These are phyloP conservation scores for Silurus aristotelis DNA, from an alignment of 2,797 vertebrate genomes.

Conservation along the genomic window DNA sequence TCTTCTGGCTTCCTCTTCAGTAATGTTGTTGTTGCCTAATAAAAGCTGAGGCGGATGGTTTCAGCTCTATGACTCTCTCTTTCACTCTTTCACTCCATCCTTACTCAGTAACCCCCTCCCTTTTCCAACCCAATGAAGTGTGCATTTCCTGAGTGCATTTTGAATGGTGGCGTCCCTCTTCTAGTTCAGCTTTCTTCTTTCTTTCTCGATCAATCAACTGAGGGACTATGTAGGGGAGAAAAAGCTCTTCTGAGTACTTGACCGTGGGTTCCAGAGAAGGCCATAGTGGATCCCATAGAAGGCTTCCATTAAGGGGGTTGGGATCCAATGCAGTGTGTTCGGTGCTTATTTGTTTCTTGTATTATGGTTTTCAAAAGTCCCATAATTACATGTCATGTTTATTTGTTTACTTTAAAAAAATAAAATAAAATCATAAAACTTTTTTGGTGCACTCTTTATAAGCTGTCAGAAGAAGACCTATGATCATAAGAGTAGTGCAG, in stretches of 20 bases:
- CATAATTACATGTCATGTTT: neutral
- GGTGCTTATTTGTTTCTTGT: neutral
- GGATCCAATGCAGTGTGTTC: conserved; percentile 46
- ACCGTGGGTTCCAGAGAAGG: conserved; percentile 68
- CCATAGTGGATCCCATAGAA: conserved; percentile 12
- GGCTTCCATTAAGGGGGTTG: too few species aligned
- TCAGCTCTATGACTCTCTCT: conserved; percentile 73
- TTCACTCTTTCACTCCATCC: conserved; percentile 67
- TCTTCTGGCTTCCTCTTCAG: conserved; percentile 71
- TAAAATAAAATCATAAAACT: too few species aligned
- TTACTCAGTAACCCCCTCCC: conserved; percentile 47
- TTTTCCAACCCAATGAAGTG: conserved; percentile 64
- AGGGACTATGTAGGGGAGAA: conserved; percentile 69
- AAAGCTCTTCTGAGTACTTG: conserved; percentile 64
- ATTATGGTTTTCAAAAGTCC: neutral
- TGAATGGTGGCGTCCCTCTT: conserved; percentile 65
- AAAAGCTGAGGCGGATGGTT: conserved; percentile 76
- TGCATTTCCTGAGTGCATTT: conserved; percentile 75
- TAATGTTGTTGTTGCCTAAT: conserved; percentile 77
- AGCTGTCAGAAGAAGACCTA: neutral
- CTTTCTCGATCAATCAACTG: conserved; percentile 69
- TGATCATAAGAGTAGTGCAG: neutral
- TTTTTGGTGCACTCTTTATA: neutral
- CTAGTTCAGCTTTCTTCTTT: conserved; percentile 69
- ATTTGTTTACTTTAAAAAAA: too few species aligned